These are phyloP conservation scores for Gadus macrocephalus DNA, from an alignment of 2,113 vertebrate genomes.

Conservation along the genomic window DNA sequence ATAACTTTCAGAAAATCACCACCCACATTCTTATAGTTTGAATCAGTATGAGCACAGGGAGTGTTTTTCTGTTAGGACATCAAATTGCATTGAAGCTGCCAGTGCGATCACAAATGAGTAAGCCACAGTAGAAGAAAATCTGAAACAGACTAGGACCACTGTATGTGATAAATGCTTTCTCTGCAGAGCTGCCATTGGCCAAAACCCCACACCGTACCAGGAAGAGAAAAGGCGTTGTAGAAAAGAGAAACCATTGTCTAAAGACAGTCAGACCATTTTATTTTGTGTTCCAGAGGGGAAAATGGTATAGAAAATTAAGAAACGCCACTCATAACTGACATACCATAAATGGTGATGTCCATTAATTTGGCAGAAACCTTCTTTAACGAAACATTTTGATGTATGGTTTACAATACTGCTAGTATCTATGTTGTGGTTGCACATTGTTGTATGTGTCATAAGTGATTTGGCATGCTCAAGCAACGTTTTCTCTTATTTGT, in stretches of 20 bases:
- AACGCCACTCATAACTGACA: not conserved
- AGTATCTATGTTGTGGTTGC: no score
- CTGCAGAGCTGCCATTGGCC: conserved; percentile 23
- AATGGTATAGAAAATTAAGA: conserved; percentile 4
- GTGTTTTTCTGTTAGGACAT: no score
- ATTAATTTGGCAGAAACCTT: no score
- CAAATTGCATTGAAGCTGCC: no score
- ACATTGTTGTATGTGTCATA: no score
- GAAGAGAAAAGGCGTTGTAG: conserved; percentile 54
- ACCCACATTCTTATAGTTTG: no score
- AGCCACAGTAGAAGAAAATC: conserved; percentile 10
- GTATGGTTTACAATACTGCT: no score
- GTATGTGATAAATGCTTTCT: conserved; percentile 55
- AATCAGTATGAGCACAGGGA: no score
- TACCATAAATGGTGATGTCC: not conserved
- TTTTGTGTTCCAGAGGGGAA: conserved; percentile 24
- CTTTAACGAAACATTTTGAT: no score
- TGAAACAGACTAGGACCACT: conserved; percentile 40
- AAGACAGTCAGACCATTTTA: conserved; percentile 41
- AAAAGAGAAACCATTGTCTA: conserved; percentile 67
- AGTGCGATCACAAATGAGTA: not conserved
- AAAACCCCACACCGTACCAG: conserved; percentile 66
- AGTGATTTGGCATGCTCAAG: no score
- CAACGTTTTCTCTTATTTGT: not conserved
- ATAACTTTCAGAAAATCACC: no score